phyloP scores from a whole-genome alignment of 2,888 invertebrate genomes.

The Stenolophus ochropezus region DNA sequence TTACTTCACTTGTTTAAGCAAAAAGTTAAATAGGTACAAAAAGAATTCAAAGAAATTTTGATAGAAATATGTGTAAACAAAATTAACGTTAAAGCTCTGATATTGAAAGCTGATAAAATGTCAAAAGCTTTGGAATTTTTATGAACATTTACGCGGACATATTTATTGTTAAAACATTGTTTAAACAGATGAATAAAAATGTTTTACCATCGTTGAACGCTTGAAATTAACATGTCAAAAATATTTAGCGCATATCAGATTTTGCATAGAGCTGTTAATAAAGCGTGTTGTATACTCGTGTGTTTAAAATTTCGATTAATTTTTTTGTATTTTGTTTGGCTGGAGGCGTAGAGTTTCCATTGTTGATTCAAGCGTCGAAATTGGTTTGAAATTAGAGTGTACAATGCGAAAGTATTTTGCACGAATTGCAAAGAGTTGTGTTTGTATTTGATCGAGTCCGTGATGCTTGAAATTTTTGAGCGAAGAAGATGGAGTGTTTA shows the following conservation, averaged over 20 bases:
- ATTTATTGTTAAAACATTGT: background rate
- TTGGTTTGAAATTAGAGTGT: constrained; percentile 39
- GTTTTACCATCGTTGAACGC: background rate
- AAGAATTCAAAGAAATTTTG: no score
- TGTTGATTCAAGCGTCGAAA: constrained; percentile 42
- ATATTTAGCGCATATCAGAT: background rate
- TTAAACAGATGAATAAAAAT: background rate
- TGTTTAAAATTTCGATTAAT: constrained; percentile 25
- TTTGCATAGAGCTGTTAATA: background rate
- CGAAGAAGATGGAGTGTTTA: constrained; percentile 37
- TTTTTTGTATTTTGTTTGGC: constrained; percentile 15
- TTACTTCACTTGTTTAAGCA: no score
- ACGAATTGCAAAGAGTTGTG: constrained; percentile 25
- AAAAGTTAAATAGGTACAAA: no score
- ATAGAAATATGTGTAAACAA: no score
- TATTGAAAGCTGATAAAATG: no score
- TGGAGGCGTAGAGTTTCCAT: constrained; percentile 2
- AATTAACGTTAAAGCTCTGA: no score
- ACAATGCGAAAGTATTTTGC: constrained; percentile 34
- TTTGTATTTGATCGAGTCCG: constrained; percentile 37
- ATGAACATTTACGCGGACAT: background rate
- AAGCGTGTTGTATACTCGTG: background rate
- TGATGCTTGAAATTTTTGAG: constrained; percentile 34
- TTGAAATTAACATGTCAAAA: constrained; percentile 16
- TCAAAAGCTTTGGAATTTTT: background rate